Base-by-base conservation (phyloP, 2,113 vertebrate genomes). In the Charadrius vociferus region DNA sequence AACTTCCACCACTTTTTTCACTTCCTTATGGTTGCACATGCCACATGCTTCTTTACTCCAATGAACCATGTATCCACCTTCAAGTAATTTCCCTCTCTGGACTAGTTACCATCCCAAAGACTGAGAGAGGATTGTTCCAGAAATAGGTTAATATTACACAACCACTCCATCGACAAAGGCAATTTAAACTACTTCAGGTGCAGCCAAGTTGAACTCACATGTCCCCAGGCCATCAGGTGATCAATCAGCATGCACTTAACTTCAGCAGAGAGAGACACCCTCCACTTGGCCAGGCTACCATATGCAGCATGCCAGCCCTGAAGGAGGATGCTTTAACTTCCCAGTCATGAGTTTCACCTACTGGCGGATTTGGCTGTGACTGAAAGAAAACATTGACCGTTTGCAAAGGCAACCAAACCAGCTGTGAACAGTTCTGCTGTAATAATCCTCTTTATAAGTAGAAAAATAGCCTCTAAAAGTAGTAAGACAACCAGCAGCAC, bases 401-500 rank as follows among this genome's bases (percentile, higher is more conserved):
- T 94, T 86, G 41, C 52, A 85, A 72, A 75, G 49, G n/a, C 56
- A 93, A 58, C 27, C 6, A 70, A 90, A n/a, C 20, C 63, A 92
- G 72, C 59, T 96, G 53, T 68, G 56, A 93, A 81, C 11, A 81
- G 70, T 50, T 91, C n/a, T 86, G 19, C 39, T 77, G 49, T 55
- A 93, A 86, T 85, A 86, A 93, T 87, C 61, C 36, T 73, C 58
- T 86, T 89, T 83, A 22, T 49, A 90, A 67, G 39, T 22, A 89
- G 68, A 91, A 90, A 94, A 91, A 93, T 75, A 87, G 13, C 50
- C 47, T 86, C 82, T 88, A 49, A 97, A 93, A 47, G n/a, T 67
- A 86, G 79, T 96, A 74, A 55, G 59, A 88, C 55, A 94, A 67
- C 23, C 29, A 59, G 7, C 26, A 82, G n/a, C 15, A 27, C 85